Base-by-base conservation (phyloP, 2,113 vertebrate genomes). In the Crotophaga sulcirostris region DNA sequence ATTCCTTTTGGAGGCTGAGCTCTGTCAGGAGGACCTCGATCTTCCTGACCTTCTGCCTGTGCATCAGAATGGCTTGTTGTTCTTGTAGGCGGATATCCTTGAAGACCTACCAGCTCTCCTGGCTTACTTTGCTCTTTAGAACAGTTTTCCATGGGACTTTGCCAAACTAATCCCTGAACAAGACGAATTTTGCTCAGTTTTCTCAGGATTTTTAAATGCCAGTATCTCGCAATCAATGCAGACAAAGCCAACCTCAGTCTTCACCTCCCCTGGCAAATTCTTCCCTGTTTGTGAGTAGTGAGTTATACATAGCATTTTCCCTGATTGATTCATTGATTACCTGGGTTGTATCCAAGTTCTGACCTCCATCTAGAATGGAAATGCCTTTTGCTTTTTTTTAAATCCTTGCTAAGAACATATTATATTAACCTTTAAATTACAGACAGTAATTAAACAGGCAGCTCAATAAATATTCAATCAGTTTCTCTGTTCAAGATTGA, bases 381-480 rank as follows among this genome's bases (percentile, higher is more conserved):
- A 3, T 52, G 6, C 40, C 2, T 2, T 60, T 49, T 29, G 10
- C 4, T 28, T 56, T 78, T 62, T 11, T 14, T 38, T 78, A 78
- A 78, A 45, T 94, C 21, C 47, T 62, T 78, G 21, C 44, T 87
- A 47, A 87, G 84, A 69, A 34, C 12, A 6, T 69, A 77, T 44
- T 82, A 44, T 69, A 73, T 44, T 82, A 44, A 87, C 40, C 42
- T 90, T 87, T 88, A 66, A 74, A 62, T 84, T 84, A 44, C 16
- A 82, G 60, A 24, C 52, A 63, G n/a, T 7, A 85, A 81, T 56
- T 75, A 72, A 47, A 54, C 63, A 87, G 42, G 74, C 17, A 94
- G 25, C 26, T 92, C 70, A 85, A 90, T 78, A 82, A 75, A 67
- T 90, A 95, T 75, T 82, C 7, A 56, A 34, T 81, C n/a, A 82